Base-by-base conservation (phyloP, 64 coral and sea anemone species). In the Porites lutea region DNA sequence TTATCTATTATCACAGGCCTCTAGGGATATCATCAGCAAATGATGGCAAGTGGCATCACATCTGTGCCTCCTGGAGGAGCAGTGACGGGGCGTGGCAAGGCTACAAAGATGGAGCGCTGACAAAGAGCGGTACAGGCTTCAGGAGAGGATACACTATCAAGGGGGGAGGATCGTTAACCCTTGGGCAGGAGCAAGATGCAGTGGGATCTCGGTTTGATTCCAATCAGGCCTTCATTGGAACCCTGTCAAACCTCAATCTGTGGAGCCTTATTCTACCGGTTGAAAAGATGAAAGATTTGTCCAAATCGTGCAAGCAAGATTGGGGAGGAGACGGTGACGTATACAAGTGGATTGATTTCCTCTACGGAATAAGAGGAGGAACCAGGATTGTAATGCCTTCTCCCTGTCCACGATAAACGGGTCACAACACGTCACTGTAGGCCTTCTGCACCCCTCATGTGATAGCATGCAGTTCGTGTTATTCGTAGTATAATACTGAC, bases 1-100 rank as follows among this genome's bases (percentile, higher is more conserved):
- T 57, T 9, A 57, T 57, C 7, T 57, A 7, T 1, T 12, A 0
- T 57, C 27, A 12, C 54, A 57, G 54, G 54, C 7, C 3, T 9
- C 12, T 57, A 57, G 54, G 54, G 7, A 57, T 57, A 57, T 57
- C 54, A 49, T 75, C 72, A 50, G 72, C 45, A 1, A 75, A 75
- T 60, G 79, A 82, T 59, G 79, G 60, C 27, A 82, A 49, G 47
- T 82, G 79, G 79, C 79, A 82, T 45, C 52, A 60, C 19, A 58
- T 82, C 23, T 82, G 79, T 47, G 2, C 13, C 7, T 59, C 79
- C 23, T 82, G 79, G 79, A 48, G 48, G 13, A 82, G 50, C 79
- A 82, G 5, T 14, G 52, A 59, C 46, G 78, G 78, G 9, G 52
- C 11, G 3, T 16, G 27, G 13, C 3, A 82, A 53, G 23, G n/a